Percentiles rank a stretch among this genome's conserved stretches.
Conservation (phyloP, 1,140 invertebrate species). For the Zaprionus kolodkinae region DNA sequence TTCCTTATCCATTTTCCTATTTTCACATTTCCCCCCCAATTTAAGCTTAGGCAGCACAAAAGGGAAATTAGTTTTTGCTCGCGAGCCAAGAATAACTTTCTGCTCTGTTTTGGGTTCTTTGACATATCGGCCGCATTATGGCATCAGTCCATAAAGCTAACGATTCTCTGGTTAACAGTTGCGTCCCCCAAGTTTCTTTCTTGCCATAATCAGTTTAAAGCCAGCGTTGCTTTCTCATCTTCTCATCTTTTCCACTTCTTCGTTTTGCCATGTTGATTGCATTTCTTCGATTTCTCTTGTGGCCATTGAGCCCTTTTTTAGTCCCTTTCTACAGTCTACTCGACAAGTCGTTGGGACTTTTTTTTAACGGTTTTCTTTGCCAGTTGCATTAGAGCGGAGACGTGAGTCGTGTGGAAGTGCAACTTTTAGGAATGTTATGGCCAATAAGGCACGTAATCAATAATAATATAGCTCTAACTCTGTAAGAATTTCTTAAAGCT, state of each 20-base stretch:
- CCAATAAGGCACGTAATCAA: neutral
- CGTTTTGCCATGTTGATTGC: constrained; percentile 5
- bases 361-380: neutral
- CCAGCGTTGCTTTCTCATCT: neutral
- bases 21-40: neutral
- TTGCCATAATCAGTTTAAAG: constrained; percentile 4
- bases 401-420: neutral
- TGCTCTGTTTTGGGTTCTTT: neutral
- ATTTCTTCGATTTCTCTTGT: constrained; percentile 12
- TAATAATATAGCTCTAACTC: neutral
- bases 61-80: constrained; percentile 42
- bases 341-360: neutral
- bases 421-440: neutral
- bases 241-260: neutral
- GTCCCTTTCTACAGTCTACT: neutral
- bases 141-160: constrained; percentile 1
- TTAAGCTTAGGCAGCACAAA: constrained; percentile 38
- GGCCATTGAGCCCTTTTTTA: neutral
- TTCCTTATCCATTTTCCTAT: neutral
- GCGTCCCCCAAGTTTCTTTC: neutral
- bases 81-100: constrained; percentile 4
- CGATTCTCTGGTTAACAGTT: neutral
- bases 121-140: constrained; percentile 9
- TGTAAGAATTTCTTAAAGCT: too few relatives aligned
- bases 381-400: neutral